phyloP scores from a whole-genome alignment of 2,113 vertebrate species.

The Sarotherodon lohbergeri region DNA sequence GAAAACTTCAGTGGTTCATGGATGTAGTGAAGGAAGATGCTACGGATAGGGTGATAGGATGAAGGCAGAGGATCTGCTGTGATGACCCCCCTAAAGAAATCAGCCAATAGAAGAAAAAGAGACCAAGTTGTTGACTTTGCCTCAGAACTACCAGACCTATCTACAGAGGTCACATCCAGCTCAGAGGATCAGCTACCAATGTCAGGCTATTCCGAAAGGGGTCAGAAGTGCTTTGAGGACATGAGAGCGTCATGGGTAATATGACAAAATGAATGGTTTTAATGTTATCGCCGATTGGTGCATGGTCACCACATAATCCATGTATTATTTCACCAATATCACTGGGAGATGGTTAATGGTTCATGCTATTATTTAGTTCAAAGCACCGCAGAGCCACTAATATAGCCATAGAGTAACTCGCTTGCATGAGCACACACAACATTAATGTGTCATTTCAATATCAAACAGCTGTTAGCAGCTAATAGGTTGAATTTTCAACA shows the following conservation, averaged over 20 bases:
- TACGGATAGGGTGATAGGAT: neutral
- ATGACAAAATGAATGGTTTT: neutral
- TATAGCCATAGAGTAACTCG: neutral
- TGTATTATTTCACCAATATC: neutral
- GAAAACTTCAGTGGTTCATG: neutral
- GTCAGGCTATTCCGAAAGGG: neutral
- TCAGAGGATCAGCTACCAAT: neutral
- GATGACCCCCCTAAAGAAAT: neutral
- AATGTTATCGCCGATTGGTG: neutral
- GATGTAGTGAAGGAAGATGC: neutral
- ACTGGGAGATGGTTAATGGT: neutral
- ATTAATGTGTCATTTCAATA: neutral
- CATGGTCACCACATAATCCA: neutral
- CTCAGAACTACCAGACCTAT: neutral
- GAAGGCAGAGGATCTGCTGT: neutral
- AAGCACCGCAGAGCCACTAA: neutral
- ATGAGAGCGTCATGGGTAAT: neutral
- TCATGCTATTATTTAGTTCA: neutral
- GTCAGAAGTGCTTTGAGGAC: neutral
- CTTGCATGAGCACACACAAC: neutral
- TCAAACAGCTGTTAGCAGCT: neutral
- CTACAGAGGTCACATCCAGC: neutral
- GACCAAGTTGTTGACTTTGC: neutral
- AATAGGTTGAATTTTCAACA: neutral
- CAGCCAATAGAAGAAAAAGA: neutral